Base-by-base conservation (phyloP, 2,888 invertebrate genomes). In the Andrena chrysosceles region DNA sequence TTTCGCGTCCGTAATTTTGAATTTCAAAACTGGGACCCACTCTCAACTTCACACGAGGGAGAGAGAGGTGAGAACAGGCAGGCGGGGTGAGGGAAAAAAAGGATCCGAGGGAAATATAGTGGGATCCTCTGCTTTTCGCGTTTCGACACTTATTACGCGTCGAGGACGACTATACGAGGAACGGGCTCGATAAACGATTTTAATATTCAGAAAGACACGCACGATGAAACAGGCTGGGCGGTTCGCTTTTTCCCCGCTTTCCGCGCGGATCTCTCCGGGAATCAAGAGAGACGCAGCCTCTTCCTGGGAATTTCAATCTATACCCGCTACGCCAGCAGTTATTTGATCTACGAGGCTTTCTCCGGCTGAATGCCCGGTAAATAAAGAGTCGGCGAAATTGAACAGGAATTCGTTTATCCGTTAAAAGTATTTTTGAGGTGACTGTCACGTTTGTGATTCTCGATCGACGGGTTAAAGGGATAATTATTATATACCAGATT, bases 131-230 rank as follows among this genome's bases (percentile, higher is more conserved):
- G 31, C n/a, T 59, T 63, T 4, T 59, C 10, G 42, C 26, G n/a
- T 33, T 10, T 10, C n/a, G 62, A 78, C 67, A 42, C 54, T 42
- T 63, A 69, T 68, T 77, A 49, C 56, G 63, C 13, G 48, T 13
- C 2, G 5, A 7, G 59, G 13, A 7, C 26, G 48, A 33, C 31
- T n/a, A 29, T 8, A 8, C 29, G 42, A 23, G 2, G n/a, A 8
- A 8, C 64, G 7, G 35, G 8, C 42, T 63, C 66, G 72, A 67
- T 67, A 67, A 77, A 77, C 62, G 66, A 42, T 68, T 77, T 78
- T 83, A 83, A 84, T 83, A 83, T 77, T 76, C 62, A 20, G 13
- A 54, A 42, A 64, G 52, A 59, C 67, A 49, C 31, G 71, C 10
- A 62, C 67, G 26, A 79, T 72, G 54, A 80, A 80, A 29, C 63